Conservation (phyloP, 2,113 vertebrate species). For the Callipepla californica region DNA sequence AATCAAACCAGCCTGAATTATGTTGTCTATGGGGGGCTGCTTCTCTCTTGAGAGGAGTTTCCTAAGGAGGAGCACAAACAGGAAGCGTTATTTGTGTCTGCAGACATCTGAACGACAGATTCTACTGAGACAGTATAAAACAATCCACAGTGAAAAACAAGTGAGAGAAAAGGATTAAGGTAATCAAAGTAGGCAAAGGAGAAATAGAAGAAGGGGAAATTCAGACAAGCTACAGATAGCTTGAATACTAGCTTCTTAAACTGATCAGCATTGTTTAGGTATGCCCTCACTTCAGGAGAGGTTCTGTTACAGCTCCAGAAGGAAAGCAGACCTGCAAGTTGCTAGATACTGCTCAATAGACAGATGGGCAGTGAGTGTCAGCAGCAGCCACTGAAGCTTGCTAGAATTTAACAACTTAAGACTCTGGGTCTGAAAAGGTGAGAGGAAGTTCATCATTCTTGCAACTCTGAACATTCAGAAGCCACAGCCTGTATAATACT, state of each 20-base stretch:
- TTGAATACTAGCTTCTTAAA: not conserved
- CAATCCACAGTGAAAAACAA: not conserved
- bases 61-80: conserved; percentile 71
- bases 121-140: not conserved
- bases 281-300: not conserved
- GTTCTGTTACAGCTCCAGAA: not conserved
- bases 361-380: not conserved
- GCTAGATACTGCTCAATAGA: not conserved
- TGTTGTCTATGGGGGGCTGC: conserved; percentile 90
- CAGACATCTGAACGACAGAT: not conserved
- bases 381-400: not conserved
- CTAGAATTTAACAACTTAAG: not conserved
- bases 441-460: not conserved
- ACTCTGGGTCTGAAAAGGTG: not conserved
- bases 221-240: not conserved
- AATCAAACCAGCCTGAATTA: conserved; percentile 89
- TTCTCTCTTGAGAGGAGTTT: conserved; percentile 95
- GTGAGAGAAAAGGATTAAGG: not conserved
- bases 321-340: not conserved
- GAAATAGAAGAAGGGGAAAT: not conserved
- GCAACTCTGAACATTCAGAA: not conserved
- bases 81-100: not conserved
- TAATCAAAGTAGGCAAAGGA: not conserved
- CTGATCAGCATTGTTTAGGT: not conserved
- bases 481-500: not conserved